These are phyloP conservation scores for Coptotermes formosanus DNA, from an alignment of 1,140 invertebrate genomes.

Conservation along the genomic window DNA sequence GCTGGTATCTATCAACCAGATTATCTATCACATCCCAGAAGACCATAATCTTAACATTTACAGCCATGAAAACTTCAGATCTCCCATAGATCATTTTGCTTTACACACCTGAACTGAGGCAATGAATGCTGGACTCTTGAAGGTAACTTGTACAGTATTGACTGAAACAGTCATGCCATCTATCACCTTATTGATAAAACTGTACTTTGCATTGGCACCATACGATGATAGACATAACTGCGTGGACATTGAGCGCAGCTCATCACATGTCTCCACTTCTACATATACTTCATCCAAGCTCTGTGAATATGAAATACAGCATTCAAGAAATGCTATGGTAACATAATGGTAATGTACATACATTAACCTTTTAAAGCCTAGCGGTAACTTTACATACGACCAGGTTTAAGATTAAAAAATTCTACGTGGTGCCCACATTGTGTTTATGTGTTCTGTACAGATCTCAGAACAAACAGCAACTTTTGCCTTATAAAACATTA, in stretches of 20 bases:
- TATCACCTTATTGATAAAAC: slow-evolving; percentile 92
- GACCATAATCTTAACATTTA: too few species aligned
- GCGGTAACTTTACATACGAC: too few species aligned
- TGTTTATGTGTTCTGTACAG: too few species aligned
- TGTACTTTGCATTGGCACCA: slow-evolving; percentile 69
- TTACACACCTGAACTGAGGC: slow-evolving; percentile 84
- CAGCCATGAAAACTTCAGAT: too few species aligned
- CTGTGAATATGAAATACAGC: slow-evolving; percentile 54
- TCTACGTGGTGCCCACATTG: too few species aligned
- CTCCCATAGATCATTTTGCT: not conserved
- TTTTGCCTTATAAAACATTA: too few species aligned
- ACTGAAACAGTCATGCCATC: slow-evolving; percentile 96
- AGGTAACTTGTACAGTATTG: slow-evolving; percentile 90
- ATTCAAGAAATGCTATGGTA: slow-evolving; percentile 29
- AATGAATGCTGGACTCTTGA: slow-evolving; percentile 90
- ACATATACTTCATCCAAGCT: slow-evolving; percentile 90
- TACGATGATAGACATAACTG: slow-evolving; percentile 56
- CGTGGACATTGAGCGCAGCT: slow-evolving; percentile 67
- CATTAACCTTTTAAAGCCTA: too few species aligned
- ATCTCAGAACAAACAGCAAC: too few species aligned
- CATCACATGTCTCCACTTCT: slow-evolving; percentile 84
- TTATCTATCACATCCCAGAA: too few species aligned
- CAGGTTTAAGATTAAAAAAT: too few species aligned
- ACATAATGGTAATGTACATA: not conserved
- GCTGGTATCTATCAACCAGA: too few species aligned